These are phyloP conservation scores for Misgurnus anguillicaudatus DNA, from an alignment of 2,113 vertebrate genomes.

Conservation along the genomic window DNA sequence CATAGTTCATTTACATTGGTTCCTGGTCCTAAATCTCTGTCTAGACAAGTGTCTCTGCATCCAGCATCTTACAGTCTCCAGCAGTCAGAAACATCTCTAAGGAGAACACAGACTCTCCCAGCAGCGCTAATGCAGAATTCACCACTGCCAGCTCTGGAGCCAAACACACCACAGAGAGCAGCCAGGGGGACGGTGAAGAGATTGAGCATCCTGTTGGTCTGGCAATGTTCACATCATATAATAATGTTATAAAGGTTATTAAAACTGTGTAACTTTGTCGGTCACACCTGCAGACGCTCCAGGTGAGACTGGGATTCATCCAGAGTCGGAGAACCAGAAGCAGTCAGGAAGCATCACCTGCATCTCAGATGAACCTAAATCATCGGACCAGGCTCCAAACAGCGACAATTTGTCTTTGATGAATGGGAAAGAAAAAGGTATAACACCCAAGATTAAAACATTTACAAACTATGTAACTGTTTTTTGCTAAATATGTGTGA, in stretches of 20 bases:
- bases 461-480: no score
- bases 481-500: no score
- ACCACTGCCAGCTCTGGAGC: constrained; percentile 38
- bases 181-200: constrained; percentile 1
- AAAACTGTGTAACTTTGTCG: background rate
- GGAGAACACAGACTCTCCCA: constrained; percentile 28
- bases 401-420: background rate
- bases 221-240: background rate
- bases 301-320: background rate
- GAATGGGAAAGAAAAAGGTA: background rate
- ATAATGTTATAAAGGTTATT: background rate
- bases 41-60: constrained; percentile 29
- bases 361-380: background rate
- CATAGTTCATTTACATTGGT: background rate
- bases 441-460: no score
- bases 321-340: background rate
- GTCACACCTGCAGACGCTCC: background rate
- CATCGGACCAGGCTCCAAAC: background rate
- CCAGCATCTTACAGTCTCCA: constrained; percentile 30
- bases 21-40: constrained; percentile 2
- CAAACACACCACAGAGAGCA: background rate
- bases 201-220: background rate
- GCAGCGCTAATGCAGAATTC: constrained; percentile 30
- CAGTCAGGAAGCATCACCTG: background rate
- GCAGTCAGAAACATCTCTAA: background rate